Percentiles rank a stretch among this genome's conserved stretches.
Conservation (phyloP, 2,797 vertebrate genomes). For the Enteromius treurensis region DNA sequence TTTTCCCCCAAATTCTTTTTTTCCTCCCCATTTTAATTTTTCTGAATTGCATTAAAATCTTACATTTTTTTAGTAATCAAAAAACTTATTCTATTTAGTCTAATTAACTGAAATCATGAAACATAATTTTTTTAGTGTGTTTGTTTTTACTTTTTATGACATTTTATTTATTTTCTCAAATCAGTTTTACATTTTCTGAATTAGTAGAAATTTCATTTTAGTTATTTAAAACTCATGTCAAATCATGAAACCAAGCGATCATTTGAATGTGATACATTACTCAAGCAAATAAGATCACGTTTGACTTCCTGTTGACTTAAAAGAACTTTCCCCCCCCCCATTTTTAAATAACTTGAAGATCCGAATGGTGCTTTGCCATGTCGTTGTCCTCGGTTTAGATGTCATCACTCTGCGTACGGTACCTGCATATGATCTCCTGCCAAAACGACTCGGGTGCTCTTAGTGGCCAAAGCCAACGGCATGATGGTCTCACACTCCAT, state of each 20-base stretch:
- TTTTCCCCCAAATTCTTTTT: not conserved
- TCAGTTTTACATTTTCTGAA: too few relatives aligned
- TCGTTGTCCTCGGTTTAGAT: not conserved
- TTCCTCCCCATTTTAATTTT: not conserved
- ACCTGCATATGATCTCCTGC: constrained; percentile 99
- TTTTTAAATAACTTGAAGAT: not conserved
- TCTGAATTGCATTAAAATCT: not conserved
- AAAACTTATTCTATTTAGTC: too few relatives aligned
- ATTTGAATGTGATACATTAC: not conserved
- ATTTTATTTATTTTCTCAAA: not conserved
- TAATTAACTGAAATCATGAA: not conserved
- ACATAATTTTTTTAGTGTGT: too few relatives aligned
- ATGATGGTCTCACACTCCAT: constrained; percentile 99
- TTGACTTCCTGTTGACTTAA: not conserved
- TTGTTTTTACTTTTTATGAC: not conserved
- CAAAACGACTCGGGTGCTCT: constrained; percentile 92
- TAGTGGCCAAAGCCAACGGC: constrained; percentile 95
- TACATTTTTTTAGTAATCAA: not conserved
- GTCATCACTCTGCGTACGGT: constrained; percentile 35
- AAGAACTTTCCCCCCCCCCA: too few relatives aligned
- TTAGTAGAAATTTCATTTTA: too few relatives aligned
- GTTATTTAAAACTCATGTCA: not conserved
- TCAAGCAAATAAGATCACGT: too few relatives aligned
- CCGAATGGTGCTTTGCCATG: not conserved
- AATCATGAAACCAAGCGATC: not conserved